Evolutionary conservation across 2,113 vertebrate genomes (phyloP).

Genomic region (Polypterus bichir): DNA sequence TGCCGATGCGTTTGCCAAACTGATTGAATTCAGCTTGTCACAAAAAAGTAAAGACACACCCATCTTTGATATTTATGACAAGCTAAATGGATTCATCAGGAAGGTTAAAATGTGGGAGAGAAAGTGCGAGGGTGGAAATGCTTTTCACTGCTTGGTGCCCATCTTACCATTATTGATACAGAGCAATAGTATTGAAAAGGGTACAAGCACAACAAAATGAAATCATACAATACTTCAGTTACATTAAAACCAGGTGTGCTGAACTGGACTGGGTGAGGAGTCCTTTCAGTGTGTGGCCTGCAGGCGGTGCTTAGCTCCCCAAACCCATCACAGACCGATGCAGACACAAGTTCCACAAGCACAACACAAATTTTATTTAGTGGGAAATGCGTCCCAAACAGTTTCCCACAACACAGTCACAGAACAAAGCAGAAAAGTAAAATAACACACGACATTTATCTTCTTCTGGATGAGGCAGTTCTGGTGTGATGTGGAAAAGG

Average conservation of each 20-base stretch:
- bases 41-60: not conserved
- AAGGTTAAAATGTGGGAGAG: slow-evolving; percentile 12
- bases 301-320: too few relatives aligned
- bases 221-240: slow-evolving; percentile 18
- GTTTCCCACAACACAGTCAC: too few relatives aligned
- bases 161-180: slow-evolving; percentile 7
- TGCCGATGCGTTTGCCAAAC: slow-evolving; percentile 16
- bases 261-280: slow-evolving; percentile 18
- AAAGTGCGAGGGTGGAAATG: slow-evolving; percentile 9
- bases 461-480: too few relatives aligned
- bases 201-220: slow-evolving; percentile 8
- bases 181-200: slow-evolving; percentile 14
- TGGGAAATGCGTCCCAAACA: too few relatives aligned
- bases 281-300: slow-evolving; percentile 5
- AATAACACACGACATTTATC: too few relatives aligned
- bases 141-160: slow-evolving; percentile 10
- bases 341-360: too few relatives aligned
- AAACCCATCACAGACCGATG: too few relatives aligned
- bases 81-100: slow-evolving; percentile 11
- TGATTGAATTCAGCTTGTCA: slow-evolving; percentile 6
- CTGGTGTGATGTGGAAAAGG: too few relatives aligned
- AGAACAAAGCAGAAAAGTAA: too few relatives aligned
- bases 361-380: too few relatives aligned
- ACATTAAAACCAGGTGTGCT: slow-evolving; percentile 25
- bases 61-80: slow-evolving; percentile 12